These are phyloP conservation scores for Poeciliopsis gracilis DNA, from an alignment of 2,797 vertebrate genomes.

Conservation along the genomic window DNA sequence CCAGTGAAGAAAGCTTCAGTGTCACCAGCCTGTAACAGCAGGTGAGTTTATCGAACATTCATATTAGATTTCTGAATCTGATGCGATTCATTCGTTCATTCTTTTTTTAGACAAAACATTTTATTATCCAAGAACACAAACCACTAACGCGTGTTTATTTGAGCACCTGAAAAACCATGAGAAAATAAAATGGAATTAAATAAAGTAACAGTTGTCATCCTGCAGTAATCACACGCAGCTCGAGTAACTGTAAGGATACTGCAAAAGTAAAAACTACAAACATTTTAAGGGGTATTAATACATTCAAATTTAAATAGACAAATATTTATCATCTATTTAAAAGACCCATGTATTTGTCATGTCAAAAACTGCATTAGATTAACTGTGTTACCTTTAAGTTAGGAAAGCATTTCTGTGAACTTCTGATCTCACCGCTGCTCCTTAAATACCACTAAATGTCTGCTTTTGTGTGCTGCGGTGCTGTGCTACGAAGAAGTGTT, in stretches of 20 bases:
- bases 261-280: neutral
- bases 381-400: neutral
- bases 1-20: conserved; percentile 96
- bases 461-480: neutral
- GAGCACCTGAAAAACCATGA: neutral
- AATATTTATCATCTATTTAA: neutral
- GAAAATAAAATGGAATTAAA: neutral
- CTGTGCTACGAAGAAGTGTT: neutral
- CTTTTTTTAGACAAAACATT: neutral
- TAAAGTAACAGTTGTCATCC: neutral
- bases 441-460: neutral
- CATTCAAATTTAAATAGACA: neutral
- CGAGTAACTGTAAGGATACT: neutral
- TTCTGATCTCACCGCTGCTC: neutral
- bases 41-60: conserved; percentile 60
- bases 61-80: neutral
- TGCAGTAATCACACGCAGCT: neutral
- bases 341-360: neutral
- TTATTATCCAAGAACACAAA: neutral
- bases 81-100: too few species aligned
- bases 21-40: conserved; percentile 97
- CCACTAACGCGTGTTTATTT: neutral
- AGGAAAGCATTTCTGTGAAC: neutral
- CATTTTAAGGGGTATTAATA: neutral
- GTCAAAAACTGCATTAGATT: neutral